Evolutionary conservation across 2,797 vertebrate species (phyloP), one percentile per base, ranked within the genome.

Genomic region (Acrossocheilus wenchowensis): DNA sequence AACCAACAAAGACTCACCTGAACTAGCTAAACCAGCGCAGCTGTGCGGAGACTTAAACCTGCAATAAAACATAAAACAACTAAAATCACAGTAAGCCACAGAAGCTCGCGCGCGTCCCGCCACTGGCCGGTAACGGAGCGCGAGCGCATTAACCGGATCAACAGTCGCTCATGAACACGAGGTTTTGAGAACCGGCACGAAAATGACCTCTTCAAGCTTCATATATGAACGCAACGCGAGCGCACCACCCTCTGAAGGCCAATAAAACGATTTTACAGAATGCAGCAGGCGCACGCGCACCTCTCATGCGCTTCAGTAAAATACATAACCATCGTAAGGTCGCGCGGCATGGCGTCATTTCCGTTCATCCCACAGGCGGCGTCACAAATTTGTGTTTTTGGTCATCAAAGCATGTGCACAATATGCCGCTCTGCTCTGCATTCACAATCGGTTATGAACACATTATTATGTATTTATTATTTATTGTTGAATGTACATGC

Each of bases 281-380:
- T 12, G 43, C 48, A 9, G 39, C 9, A 21, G 36, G 21, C 39
- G 75, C 84, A 73, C 50, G 30, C 6, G 14, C 0, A 3, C 41
- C 64, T 41, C 87, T 39, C 79, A 0, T 10, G 14, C 68, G 1
- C 48, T 21, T 6, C 85, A 91, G 0, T 91, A 83, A 87, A 90
- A 90, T 86, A 30, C 30, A 85, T 2, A 0, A 0, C 52, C 62
- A 81, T 64, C 54, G 80, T 91, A 90, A 82, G 89, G 87, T 95
- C 86, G 92, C 89, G 86, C 78, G 89, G 54, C 30, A 41, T 90
- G 85, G 83, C 91, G 91, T 95, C 92, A 95, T 85, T 92, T 95
- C 94, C 93, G 48, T 23, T 83, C 66, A 57, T 34, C 17, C 34
- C 17, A 50, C 23, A 26, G 9, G 74, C 72, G n/a, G 66, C 75